Evolutionary conservation across 1,140 invertebrate genomes (phyloP), one percentile per base, ranked within the genome.

Genomic region (Neomicropteryx cornuta): DNA sequence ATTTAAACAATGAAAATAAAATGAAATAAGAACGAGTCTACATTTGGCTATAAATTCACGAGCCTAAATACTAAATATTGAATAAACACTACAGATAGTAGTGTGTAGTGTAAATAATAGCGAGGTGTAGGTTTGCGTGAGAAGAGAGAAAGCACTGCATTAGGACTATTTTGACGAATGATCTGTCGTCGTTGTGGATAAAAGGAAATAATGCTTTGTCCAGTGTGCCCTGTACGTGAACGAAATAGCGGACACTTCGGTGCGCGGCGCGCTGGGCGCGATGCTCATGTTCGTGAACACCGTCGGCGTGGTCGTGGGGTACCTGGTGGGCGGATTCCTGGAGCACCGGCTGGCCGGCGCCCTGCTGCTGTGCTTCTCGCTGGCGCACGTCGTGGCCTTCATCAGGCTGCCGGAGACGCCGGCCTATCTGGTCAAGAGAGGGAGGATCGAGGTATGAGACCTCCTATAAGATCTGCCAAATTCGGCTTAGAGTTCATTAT

Each of bases 221-320:
- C 35, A 0, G 1, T 39, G 68, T 3, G 67, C 67, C 0, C 51
- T 60, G 17, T 71, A 64, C 32, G 48, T 62, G 3, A 51, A 55
- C 0, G 69, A 71, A 38, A 42, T 71, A 35, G 47, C 64, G 2
- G 55, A 65, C 20, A 51, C 55, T 21, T 43, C 28, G 0, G 33
- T 29, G 17, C 51, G 60, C 2, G 60, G 60, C 1, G 38, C 39
- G n/a, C 31, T 63, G 33, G 55, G 60, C 2, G 56, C 60, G 8
- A 41, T 56, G 2, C 10, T 58, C 11, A 45, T 62, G n/a, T 34
- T 60, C 0, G 36, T 48, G 1, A 49, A 50, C 36, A 61, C 60
- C 30, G 4, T 44, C 1, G 60, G 60, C 0, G 41, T 63, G 0
- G 21, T 58, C 0, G 4, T 48, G n/a, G 52, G 50, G 8, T 63